Evolutionary conservation across 2,113 vertebrate genomes (phyloP), one percentile per base, ranked within the genome.

Genomic region (Salvelinus fontinalis): DNA sequence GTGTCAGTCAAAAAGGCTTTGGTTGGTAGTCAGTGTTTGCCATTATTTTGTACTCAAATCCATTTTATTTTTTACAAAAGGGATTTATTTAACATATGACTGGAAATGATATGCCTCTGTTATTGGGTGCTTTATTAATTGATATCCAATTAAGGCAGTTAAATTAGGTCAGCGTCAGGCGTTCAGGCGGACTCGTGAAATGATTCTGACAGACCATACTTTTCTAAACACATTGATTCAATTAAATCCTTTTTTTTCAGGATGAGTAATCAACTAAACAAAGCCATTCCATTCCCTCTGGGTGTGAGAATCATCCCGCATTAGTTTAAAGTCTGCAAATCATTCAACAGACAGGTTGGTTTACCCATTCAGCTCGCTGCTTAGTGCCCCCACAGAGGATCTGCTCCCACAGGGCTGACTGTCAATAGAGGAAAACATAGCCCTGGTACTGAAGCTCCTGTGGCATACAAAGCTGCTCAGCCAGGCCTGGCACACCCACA

Each of bases 311-410:
- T 81, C 75, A 70, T 84, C 60, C 81, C 72, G 75, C 74, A 87
- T 85, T 82, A 85, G 77, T 65, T 62, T 80, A 79, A 87, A 82
- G 81, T 83, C 71, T 31, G 79, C 75, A 89, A 89, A 89, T 85
- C 84, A 86, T 80, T 83, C 57, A 66, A 75, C 81, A 85, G 86
- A 86, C 84, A 84, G 66, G 71, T 78, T 75, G 69, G 67, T 78
- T 73, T 74, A 86, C 81, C 84, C 75, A 88, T 86, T 85, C 81
- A 77, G 81, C 54, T 70, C 54, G 26, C 39, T 78, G 80, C 83
- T 89, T 83, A 87, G 75, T 73, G 75, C 67, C 81, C 78, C 76
- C 84, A 80, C 79, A 77, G 81, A 84, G 65, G 26, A 69, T 78
- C 71, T 64, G 82, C 83, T 86, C 86, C 81, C 82, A 80, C 67